Evolutionary conservation across 1,140 invertebrate species (phyloP).

Genomic region (Lordiphosa stackelbergi): DNA sequence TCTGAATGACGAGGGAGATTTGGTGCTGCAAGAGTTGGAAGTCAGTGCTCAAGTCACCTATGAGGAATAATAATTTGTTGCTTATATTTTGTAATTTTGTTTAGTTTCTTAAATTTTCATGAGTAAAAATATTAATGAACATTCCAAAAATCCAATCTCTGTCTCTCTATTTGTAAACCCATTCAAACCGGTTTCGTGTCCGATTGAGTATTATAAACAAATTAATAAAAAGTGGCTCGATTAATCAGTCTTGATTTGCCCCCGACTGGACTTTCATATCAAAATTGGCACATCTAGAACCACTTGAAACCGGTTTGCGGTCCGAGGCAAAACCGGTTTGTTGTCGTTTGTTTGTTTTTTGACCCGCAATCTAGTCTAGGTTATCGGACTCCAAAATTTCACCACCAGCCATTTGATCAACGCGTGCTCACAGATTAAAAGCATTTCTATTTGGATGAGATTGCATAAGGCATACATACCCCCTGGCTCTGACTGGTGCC

Average conservation of each 20-base stretch:
- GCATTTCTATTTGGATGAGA: slow-evolving; percentile 1
- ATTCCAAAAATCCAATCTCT: slow-evolving; percentile 35
- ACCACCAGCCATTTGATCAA: slow-evolving; percentile 19
- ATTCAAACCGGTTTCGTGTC: slow-evolving; percentile 13
- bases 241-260: slow-evolving; percentile 33
- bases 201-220: slow-evolving; percentile 17
- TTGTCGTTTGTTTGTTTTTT: slow-evolving; percentile 20
- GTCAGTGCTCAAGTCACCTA: slow-evolving; percentile 55
- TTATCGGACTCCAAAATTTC: slow-evolving; percentile 41
- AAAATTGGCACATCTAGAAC: slow-evolving; percentile 59
- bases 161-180: slow-evolving; percentile 16
- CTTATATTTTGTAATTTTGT: not conserved
- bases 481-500: not conserved
- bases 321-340: slow-evolving; percentile 45
- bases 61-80: slow-evolving; percentile 19
- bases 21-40: slow-evolving; percentile 52
- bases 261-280: slow-evolving; percentile 29
- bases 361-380: slow-evolving; percentile 36
- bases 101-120: slow-evolving; percentile 18
- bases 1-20: slow-evolving; percentile 45
- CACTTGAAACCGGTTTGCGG: slow-evolving; percentile 49
- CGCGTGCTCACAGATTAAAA: slow-evolving; percentile 37
- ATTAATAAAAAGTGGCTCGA: slow-evolving; percentile 35
- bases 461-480: not conserved
- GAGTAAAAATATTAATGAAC: slow-evolving; percentile 29